These are phyloP conservation scores for Hydropotes inermis DNA, from an alignment of 2,113 vertebrate genomes.

Conservation along the genomic window DNA sequence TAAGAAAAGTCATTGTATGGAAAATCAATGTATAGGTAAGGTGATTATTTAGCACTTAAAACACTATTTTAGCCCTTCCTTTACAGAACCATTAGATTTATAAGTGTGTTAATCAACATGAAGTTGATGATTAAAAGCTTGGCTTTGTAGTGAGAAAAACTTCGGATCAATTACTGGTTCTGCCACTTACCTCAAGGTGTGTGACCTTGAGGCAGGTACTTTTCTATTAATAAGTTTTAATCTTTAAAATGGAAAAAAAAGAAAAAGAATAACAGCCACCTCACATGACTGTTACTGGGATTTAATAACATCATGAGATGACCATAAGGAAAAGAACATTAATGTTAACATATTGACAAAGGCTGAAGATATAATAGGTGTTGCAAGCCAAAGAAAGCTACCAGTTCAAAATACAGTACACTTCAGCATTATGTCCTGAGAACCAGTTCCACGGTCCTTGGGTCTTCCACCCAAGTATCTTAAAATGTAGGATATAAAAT, in stretches of 20 bases:
- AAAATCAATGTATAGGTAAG: constrained; percentile 11
- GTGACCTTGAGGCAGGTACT: background rate
- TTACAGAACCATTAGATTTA: background rate
- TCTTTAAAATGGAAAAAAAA: background rate
- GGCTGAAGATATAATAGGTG: background rate
- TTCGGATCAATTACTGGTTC: background rate
- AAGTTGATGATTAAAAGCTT: background rate
- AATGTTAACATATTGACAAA: background rate
- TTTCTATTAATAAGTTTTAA: background rate
- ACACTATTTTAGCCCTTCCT: background rate
- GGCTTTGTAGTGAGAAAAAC: background rate
- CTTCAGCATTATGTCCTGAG: background rate
- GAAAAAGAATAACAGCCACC: background rate
- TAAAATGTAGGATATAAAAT: background rate
- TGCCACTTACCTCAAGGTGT: background rate
- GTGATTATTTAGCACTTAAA: background rate
- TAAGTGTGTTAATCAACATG: background rate
- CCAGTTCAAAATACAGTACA: background rate
- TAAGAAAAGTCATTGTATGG: background rate
- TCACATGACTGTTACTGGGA: background rate
- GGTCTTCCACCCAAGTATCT: background rate
- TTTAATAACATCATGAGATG: background rate
- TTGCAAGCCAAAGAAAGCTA: background rate
- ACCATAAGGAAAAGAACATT: background rate
- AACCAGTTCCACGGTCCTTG: background rate